Base-by-base conservation (phyloP, 37 sponge, comb jelly and placozoan genomes). In the Cliona cf. orientalis region DNA sequence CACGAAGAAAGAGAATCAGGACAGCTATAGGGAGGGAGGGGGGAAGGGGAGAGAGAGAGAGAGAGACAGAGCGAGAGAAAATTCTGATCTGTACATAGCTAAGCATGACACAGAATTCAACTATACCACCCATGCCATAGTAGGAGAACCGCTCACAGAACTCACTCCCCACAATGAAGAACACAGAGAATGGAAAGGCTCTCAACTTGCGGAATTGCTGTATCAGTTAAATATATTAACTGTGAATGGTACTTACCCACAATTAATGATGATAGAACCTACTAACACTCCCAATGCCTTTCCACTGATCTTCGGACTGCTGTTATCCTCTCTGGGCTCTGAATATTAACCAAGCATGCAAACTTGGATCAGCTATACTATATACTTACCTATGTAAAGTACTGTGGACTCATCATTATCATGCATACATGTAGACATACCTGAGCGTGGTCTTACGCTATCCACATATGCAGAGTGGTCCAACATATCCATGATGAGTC, bases 141-240 rank as follows among this genome's bases (percentile, higher is more conserved):
- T 96, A 99, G 12, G 93, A 91, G 76, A 99, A 99, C 33, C 99
- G 66, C 60, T 99, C 99, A 88, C 99, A 99, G 88, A 99, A 99
- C 77, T 99, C 99, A 92, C 96, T 99, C 23, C 97, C 92, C 55
- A 99, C 89, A 31, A 99, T 96, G 76, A 99, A 99, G 68, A 88
- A 83, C 26, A 99, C 87, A 12, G 91, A 86, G 36, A 91, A 59
- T 22, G 99, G 99, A 53, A 90, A 85, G 17, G 44, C 6, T 17
- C 75, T 9, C 45, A 76, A 62, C 42, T 76, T 76, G 21, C 45
- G 58, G 35, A 74, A 62, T 42, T 42, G 45, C 77, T 76, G 64
- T 1, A 76, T 5, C 35, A 63, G 29, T 7, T 17, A 49, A 9
- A 34, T 42, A 12, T 17, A 53, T 53, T 2, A 42, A n/a, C 3